Conservation (phyloP, 1,140 invertebrate genomes). For the Pogonomyrmex californicus region DNA sequence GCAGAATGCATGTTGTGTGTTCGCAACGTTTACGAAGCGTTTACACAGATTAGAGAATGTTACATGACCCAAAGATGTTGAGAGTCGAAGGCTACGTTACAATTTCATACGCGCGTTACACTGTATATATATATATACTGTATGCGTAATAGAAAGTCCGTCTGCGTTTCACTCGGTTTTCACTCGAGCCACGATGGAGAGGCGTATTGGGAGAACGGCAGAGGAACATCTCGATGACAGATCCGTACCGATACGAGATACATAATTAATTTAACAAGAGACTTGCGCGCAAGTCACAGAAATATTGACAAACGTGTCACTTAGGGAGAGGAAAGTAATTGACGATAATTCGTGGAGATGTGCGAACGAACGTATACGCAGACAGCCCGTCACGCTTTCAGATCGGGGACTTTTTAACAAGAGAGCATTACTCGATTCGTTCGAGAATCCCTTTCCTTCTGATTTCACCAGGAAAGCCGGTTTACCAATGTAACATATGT, state of each 20-base stretch:
- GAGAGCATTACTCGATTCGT: conserved; percentile 20
- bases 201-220: not conserved
- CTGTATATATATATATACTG: too few species aligned
- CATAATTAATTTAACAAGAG: conserved; percentile 30
- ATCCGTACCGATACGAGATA: not conserved
- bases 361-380: not conserved
- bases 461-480: conserved; percentile 26
- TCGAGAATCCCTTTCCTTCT: not conserved
- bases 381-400: conserved; percentile 34
- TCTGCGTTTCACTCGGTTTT: conserved; percentile 42
- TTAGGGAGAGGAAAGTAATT: conserved; percentile 11
- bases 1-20: not conserved
- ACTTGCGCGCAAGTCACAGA: not conserved
- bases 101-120: not conserved
- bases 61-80: not conserved
- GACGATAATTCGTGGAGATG: not conserved
- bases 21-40: not conserved
- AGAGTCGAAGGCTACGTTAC: not conserved
- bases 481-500: conserved; percentile 15
- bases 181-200: conserved; percentile 20
- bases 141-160: conserved; percentile 37
- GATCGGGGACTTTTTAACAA: not conserved
- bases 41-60: conserved; percentile 9
- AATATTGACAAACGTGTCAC: not conserved
- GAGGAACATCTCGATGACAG: not conserved